Evolutionary conservation across 2,888 invertebrate genomes (phyloP), one percentile per base, ranked within the genome.

Genomic region (Rambutsinella grinnellia): DNA sequence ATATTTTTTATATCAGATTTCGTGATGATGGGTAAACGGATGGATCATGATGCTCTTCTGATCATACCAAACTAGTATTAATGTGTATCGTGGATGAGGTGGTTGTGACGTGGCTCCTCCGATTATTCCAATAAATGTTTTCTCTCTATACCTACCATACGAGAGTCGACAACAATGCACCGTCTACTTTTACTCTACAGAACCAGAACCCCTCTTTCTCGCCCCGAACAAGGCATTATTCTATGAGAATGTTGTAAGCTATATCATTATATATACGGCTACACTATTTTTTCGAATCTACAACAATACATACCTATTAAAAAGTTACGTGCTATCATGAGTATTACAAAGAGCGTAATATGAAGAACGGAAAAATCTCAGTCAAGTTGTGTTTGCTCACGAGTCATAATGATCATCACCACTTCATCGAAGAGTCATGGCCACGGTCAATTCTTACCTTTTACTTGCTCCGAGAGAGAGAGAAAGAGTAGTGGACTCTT

Each of bases 391-490:
- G 19, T 61, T 69, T 61, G 58, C 68, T 68, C 68, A 62, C 61
- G 27, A 61, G 70, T 70, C 28, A 54, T 56, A 61, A 62, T 62
- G 54, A 63, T 56, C 56, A 63, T 28, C 27, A 21, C 62, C 23
- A 62, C 70, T 70, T 53, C 69, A 70, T 71, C 51, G 62, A 63
- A 56, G 71, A 72, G 72, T 72, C 72, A 72, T 66, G 72, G 72
- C 72, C 66, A 72, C 65, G 72, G 72, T 72, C 72, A 72, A 72
- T 66, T 66, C 72, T 60, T 66, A 66, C 66, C 65, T 66, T 51
- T 66, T 58, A 28, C 58, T 26, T 69, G 47, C 24, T 61, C 2
- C 28, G n/a, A n/a, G n/a, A n/a, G n/a, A n/a, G n/a, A n/a, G n/a
- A n/a, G n/a, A n/a, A n/a, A n/a, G n/a, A n/a, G 13, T 36, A 36